Conservation (phyloP, 2,888 invertebrate species). For the Galerucella pusilla region DNA sequence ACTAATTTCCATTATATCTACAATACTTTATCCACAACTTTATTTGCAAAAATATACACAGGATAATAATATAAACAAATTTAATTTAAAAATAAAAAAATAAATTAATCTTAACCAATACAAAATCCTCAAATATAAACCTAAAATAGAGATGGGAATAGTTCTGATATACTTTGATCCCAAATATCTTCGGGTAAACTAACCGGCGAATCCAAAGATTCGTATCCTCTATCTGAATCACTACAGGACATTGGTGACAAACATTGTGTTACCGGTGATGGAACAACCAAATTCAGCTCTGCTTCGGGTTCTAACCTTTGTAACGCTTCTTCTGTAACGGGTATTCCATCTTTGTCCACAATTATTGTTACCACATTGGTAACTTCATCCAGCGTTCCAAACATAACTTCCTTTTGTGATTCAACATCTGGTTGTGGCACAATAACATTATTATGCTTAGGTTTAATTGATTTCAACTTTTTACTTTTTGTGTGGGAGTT, state of each 20-base stretch:
- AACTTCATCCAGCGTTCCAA: constrained; percentile 78
- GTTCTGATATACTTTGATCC: constrained; percentile 80
- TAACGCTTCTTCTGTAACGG: constrained; percentile 27
- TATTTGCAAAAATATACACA: constrained; percentile 33
- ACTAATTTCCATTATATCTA: background rate
- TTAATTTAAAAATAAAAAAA: constrained; percentile 37
- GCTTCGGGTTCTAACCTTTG: constrained; percentile 4
- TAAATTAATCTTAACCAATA: constrained; percentile 15
- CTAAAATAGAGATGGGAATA: constrained; percentile 80
- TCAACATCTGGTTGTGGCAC: background rate
- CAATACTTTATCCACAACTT: constrained; percentile 35
- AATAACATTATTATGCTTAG: constrained; percentile 39
- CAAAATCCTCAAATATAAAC: constrained; percentile 18
- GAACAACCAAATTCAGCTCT: constrained; percentile 38
- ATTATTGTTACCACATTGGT: constrained; percentile 80
- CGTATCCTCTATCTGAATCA: constrained; percentile 74
- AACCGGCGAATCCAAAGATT: constrained; percentile 73
- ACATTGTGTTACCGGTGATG: constrained; percentile 38
- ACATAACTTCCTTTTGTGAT: constrained; percentile 60
- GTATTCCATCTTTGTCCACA: constrained; percentile 60
- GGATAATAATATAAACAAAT: constrained; percentile 18
- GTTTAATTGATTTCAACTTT: constrained; percentile 49
- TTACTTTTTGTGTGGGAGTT: constrained; percentile 16
- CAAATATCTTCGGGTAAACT: constrained; percentile 69
- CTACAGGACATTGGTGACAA: constrained; percentile 50